Base-by-base conservation (phyloP, 2,113 vertebrate species). In the Ammodramus savannarum region DNA sequence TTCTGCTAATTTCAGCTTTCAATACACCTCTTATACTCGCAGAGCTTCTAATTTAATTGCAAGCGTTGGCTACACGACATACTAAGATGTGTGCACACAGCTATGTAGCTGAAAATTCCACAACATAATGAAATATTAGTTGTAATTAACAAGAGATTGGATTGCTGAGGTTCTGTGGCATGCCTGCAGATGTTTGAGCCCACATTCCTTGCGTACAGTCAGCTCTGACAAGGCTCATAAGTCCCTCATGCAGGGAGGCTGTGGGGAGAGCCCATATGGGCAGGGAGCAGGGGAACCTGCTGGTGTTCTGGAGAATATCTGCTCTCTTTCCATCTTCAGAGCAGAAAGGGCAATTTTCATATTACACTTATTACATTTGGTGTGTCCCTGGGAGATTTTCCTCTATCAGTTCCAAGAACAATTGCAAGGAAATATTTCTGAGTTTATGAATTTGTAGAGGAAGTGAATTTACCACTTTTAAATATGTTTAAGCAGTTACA, bases 371-470 rank as follows among this genome's bases (percentile, higher is more conserved):
- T 0, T 86, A 51, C n/a, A 68, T 86, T 96, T 78, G 6, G 0
- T 59, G 68, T 43, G 84, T 76, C 78, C 78, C 94, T 87, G 74
- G n/a, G 84, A 87, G 90, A 82, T 89, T 95, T 89, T 94, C 87
- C 80, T 94, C 76, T 86, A 55, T 88, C 65, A 82, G 65, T 75
- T 96, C 94, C 96, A 96, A 87, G 85, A 94, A 78, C 68, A 90
- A 93, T 73, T 84, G 57, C 82, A 88, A 90, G 76, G 82, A 89
- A 95, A 88, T 65, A 62, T 65, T 93, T 87, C 46, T 90, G 82
- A 90, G 68, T 94, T 95, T 94, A 91, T 86, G 82, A 84, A 92
- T 95, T 89, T 77, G 48, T 55, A 81, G 75, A 88, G 87, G 76
- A 95, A 93, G 54, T 72, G 7, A 81, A 88, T 94, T 88, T 94